Evolutionary conservation across 2,797 vertebrate genomes (phyloP), one percentile per base, ranked within the genome.

Genomic region (Lycodopsis pacificus): DNA sequence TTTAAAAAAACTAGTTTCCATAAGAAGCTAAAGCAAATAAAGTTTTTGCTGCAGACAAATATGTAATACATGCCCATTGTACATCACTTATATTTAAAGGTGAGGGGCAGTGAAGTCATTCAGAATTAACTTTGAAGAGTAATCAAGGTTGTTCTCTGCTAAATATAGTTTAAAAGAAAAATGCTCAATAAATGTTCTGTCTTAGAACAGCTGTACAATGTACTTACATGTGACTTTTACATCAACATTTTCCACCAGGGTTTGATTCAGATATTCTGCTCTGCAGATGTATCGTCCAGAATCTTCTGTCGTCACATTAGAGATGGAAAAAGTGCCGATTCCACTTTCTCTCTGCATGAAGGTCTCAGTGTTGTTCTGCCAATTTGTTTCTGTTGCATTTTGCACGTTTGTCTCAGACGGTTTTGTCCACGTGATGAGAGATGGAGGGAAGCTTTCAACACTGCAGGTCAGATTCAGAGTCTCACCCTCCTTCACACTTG

Each of bases 381-480:
- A 12, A 22, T 12, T 54, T 0, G 34, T 32, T 58, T 70, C 30
- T 38, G 66, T 51, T 75, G 34, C 34, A 34, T 70, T 85, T 53
- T 25, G 30, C 2, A 11, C 3, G 30, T 48, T 49, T 63, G 14
- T 5, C 14, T 80, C 14, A 2, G 8, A 19, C 6, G 0, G 10
- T 78, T 71, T 84, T 3, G 2, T 69, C 91, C 88, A 90, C 0
- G 5, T 71, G 59, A 89, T 6, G 2, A 27, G 4, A 51, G 85
- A 77, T 0, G 76, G 77, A 78, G 88, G 91, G 46, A 85, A 82
- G 76, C 85, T 89, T 9, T 92, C 79, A 22, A 77, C 65, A 4
- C 40, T 83, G 84, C 92, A 93, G 58, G 20, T 91, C 42, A 92
- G 71, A 69, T 30, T 81, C 34, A 92, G 70, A 48, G 74, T 2